Base-by-base conservation (phyloP, 2,888 invertebrate species). In the Drosophila merina region DNA sequence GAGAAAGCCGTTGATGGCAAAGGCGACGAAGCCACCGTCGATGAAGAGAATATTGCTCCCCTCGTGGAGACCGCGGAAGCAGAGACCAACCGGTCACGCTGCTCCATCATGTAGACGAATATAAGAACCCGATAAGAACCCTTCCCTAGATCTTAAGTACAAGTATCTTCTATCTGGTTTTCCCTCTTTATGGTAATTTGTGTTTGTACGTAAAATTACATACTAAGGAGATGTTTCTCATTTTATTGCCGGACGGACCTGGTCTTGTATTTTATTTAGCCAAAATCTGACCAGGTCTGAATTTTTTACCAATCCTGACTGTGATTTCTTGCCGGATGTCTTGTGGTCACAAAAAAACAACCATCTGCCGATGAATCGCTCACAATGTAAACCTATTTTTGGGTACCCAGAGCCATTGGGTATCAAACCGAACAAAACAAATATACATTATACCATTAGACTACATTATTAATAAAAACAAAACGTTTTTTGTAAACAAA, bases 81-180 rank as follows among this genome's bases (percentile, higher is more conserved):
- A 25, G 60, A 62, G 14, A 40, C 64, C 31, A 66, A 47, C 9
- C 68, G 78, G 58, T 79, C 74, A 3, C 74, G 80, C 40, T 77
- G 77, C 62, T 76, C 79, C 30, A 76, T 72, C 51, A 83, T 87
- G 88, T 87, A 42, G 75, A 60, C 25, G 14, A 50, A 33, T 28
- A 28, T 20, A 54, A 28, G 50, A 55, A 26, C 20, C 48, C 63
- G 2, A 20, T 12, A 33, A n/a, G 50, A 55, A 26, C 20, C 48
- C 63, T 31, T 63, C 25, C 63, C 20, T 57, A 31, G 57, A 5
- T 36, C 6, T 20, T 72, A 75, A 72, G 63, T 48, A 36, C 57
- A 25, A 44, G 58, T 78, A 67, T 33, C 58, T 56, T 20, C 20
- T 66, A 57, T 55, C 52, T 40, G 51, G 12, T 67, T 36, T 45